These are phyloP conservation scores for Geotrupes spiniger DNA, from an alignment of 2,888 invertebrate genomes.

Conservation along the genomic window DNA sequence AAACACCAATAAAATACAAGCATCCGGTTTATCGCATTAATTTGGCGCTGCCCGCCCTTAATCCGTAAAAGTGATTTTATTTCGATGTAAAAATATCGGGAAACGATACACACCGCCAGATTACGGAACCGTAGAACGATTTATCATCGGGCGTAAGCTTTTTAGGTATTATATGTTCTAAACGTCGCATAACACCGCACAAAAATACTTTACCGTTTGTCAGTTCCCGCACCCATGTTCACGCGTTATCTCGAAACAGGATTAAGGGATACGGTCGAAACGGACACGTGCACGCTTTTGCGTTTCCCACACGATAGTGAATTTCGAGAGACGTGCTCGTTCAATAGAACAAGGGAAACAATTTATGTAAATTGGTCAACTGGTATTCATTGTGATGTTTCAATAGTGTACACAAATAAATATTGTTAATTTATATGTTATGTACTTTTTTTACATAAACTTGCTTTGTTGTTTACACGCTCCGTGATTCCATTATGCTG, in stretches of 20 bases:
- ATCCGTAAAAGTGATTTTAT: too few species aligned
- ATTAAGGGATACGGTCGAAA: neutral
- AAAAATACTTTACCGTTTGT: conserved; percentile 3
- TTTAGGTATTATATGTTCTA: too few species aligned
- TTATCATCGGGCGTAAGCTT: too few species aligned
- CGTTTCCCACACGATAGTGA: neutral
- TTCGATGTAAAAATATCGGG: too few species aligned
- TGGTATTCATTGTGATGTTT: neutral
- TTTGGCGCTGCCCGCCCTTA: too few species aligned
- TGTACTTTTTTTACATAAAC: conserved; percentile 6
- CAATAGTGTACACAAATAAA: neutral
- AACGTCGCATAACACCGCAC: too few species aligned
- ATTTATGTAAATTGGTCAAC: neutral
- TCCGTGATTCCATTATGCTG: conserved; percentile 7
- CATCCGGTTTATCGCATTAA: too few species aligned
- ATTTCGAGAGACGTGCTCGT: neutral
- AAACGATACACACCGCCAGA: too few species aligned
- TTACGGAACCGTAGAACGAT: too few species aligned
- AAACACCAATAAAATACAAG: too few species aligned
- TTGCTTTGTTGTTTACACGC: conserved; percentile 11
- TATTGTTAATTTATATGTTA: too few species aligned
- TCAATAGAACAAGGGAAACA: conserved; percentile 5
- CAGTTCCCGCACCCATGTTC: neutral
- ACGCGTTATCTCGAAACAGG: neutral
- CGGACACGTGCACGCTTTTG: neutral